phyloP scores from a whole-genome alignment of 2,113 vertebrate genomes.

The Mesocricetus auratus region DNA sequence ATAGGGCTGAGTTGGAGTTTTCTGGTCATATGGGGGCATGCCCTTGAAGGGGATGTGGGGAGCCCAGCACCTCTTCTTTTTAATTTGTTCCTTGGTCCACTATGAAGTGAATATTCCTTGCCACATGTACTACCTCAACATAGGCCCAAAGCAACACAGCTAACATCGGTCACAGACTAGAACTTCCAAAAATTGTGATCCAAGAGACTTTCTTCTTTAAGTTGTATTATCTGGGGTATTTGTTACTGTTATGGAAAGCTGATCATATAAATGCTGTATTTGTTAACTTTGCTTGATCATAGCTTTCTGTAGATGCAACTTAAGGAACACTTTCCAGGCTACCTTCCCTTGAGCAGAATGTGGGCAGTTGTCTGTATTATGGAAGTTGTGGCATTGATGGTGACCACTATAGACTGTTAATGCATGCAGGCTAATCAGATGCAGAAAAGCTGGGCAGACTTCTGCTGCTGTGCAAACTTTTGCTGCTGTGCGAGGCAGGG shows the following conservation, averaged over 20 bases:
- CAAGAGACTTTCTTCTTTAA: not conserved
- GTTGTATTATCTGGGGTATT: not conserved
- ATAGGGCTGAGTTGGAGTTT: not conserved
- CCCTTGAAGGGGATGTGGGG: not conserved
- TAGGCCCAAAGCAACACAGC: not conserved
- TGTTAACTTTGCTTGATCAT: not conserved
- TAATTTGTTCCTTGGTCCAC: not conserved
- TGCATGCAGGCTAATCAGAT: not conserved
- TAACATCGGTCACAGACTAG: too few species aligned
- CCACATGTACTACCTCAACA: not conserved
- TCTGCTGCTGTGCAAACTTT: too few species aligned
- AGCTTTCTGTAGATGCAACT: not conserved
- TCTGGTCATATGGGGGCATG: not conserved
- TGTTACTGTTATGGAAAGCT: not conserved
- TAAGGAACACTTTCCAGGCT: not conserved
- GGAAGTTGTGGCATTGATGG: not conserved
- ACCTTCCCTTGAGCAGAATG: not conserved
- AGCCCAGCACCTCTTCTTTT: not conserved
- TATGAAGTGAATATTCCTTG: not conserved
- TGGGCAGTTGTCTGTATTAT: not conserved
- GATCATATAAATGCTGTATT: not conserved
- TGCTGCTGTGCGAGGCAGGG: too few species aligned
- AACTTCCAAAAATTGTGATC: not conserved
- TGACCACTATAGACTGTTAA: not conserved
- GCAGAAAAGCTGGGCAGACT: not conserved